phyloP scores from a whole-genome alignment of 2,113 vertebrate species.

The Progne subis region DNA sequence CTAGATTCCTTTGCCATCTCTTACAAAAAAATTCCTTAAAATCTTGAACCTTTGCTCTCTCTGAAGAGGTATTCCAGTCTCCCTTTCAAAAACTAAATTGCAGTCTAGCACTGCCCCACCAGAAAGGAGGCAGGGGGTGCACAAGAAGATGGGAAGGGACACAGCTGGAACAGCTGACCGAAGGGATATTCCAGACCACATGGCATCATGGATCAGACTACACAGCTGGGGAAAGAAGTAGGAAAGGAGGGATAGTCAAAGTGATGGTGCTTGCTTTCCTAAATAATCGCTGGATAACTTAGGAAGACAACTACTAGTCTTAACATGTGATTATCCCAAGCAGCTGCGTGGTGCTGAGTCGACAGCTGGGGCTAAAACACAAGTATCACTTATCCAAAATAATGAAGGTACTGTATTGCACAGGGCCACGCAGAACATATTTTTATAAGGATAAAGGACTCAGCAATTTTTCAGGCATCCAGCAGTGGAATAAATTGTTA shows the following conservation, averaged over 20 bases:
- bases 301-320: neutral
- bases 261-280: neutral
- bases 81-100: neutral
- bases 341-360: fast-evolving
- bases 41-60: neutral
- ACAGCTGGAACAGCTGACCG: neutral
- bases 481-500: neutral
- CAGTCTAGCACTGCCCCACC: neutral
- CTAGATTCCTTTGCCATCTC: neutral
- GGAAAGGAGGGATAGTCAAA: neutral
- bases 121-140: neutral
- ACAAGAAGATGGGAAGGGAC: neutral
- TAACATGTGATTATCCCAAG: neutral
- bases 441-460: neutral
- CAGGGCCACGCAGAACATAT: neutral
- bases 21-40: neutral
- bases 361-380: neutral
- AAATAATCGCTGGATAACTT: neutral
- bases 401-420: neutral
- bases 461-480: neutral
- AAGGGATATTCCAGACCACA: neutral
- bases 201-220: neutral
- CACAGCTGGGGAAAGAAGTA: neutral
- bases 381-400: neutral
- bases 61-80: neutral